Base-by-base conservation (phyloP, 2,888 invertebrate species). In the Bellardia pandia region DNA sequence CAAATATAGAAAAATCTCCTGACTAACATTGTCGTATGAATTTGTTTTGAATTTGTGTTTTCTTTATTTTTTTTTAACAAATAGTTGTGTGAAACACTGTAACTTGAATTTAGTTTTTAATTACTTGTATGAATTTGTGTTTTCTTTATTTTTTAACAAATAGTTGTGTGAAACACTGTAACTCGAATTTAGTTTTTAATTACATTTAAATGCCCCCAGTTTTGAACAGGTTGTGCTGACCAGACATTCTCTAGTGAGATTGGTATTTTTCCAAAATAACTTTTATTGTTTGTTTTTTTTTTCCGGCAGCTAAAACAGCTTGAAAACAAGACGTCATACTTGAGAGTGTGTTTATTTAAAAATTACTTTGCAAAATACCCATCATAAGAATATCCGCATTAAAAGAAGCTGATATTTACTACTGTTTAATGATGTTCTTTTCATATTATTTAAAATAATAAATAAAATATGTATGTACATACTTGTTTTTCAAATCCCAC, bases 311-410 rank as follows among this genome's bases (percentile, higher is more conserved):
- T 16, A 23, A 58, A 58, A 30, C 58, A 30, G 30, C 8, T 58
- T 58, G 6, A 58, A 23, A 58, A 30, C 4, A 30, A 7, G 2
- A 58, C 23, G 58, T 58, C 58, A 58, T 30, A 58, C 58, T 58
- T 58, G 58, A 58, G 58, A 58, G 58, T 58, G n/a, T 56, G 58
- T 30, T 58, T 58, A 30, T 58, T 51, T 51, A 51, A 51, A 51
- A 51, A 51, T 51, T 5, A 51, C 51, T 58, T 58, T 30, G 9
- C 23, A 58, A 9, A 23, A 58, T 58, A 30, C 13, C 3, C 30
- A 30, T 58, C 8, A 13, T 16, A 23, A 56, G 53, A 58, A 58
- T 56, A 23, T 58, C 16, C 16, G 8, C 23, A 56, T 16, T 16
- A 23, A n/a, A 45, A 11, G 45, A 45, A 45, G 13, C 45, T 45